These are phyloP conservation scores for Sebastes diaconus DNA, from an alignment of 2,797 vertebrate species.

Conservation along the genomic window DNA sequence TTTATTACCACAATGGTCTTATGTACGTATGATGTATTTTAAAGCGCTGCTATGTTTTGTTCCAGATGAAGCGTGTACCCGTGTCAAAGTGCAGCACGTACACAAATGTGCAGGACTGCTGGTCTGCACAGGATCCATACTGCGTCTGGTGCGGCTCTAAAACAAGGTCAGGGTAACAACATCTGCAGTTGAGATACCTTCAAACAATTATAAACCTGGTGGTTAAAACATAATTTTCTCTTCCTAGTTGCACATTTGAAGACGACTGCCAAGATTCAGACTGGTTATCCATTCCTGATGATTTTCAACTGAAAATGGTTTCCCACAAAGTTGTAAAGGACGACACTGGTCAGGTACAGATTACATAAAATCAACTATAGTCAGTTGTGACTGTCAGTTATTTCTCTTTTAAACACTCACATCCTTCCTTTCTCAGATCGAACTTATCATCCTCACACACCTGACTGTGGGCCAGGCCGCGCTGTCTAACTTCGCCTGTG, in stretches of 20 bases:
- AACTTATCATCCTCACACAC: slow-evolving; percentile 37
- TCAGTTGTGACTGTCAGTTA: background rate
- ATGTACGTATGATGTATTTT: accelerated
- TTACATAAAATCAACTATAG: accelerated
- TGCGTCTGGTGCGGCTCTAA: slow-evolving; percentile 77
- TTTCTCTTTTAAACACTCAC: background rate
- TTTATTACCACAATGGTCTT: background rate
- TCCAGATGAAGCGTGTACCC: slow-evolving; percentile 66
- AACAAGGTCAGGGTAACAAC: slow-evolving; percentile 46
- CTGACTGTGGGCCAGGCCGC: slow-evolving; percentile 13
- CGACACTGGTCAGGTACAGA: slow-evolving; percentile 39
- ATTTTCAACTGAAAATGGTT: slow-evolving; percentile 50
- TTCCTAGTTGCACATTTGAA: slow-evolving; percentile 67
- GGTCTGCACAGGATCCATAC: slow-evolving; percentile 72
- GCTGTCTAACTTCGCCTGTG: slow-evolving; percentile 50
- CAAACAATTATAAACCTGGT: accelerated
- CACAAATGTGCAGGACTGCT: slow-evolving; percentile 52
- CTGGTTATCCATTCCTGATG: slow-evolving; percentile 74
- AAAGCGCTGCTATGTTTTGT: background rate
- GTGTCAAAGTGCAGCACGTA: slow-evolving; percentile 62
- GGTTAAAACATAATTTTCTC: background rate
- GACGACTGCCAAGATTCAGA: slow-evolving; percentile 59
- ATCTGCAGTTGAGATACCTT: background rate
- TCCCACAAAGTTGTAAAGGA: slow-evolving; percentile 47
- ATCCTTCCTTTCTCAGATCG: slow-evolving; percentile 45